phyloP scores from a whole-genome alignment of 2,113 vertebrate species.

The Rhea pennata region DNA sequence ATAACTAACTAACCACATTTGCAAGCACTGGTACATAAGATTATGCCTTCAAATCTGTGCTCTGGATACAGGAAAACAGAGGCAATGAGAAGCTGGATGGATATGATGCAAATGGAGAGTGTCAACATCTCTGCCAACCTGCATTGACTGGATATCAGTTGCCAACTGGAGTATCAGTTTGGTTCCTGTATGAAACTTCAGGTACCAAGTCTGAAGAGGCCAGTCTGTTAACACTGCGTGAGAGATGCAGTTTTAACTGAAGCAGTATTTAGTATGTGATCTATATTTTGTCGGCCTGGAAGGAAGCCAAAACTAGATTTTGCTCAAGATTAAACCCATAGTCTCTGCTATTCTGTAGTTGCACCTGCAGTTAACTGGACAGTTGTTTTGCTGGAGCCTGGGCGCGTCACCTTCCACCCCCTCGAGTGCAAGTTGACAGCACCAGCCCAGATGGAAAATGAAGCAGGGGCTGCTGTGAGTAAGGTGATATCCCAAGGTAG shows the following conservation, averaged over 20 bases:
- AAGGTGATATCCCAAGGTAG: not conserved
- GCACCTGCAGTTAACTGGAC: not conserved
- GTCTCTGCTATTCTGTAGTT: not conserved
- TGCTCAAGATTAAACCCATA: not conserved
- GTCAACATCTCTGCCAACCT: not conserved
- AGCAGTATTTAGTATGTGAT: not conserved
- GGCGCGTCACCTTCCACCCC: not conserved
- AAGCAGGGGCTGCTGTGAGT: not conserved
- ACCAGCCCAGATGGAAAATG: not conserved
- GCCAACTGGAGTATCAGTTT: not conserved
- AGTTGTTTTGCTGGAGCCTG: not conserved
- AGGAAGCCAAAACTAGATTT: not conserved
- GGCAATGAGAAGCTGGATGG: not conserved
- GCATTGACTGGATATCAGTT: not conserved
- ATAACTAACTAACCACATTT: not conserved
- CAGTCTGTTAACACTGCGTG: not conserved
- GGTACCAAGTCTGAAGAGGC: not conserved
- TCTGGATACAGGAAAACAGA: not conserved
- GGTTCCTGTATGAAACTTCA: not conserved
- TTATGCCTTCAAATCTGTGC: not conserved
- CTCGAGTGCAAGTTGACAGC: not conserved
- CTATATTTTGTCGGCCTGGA: not conserved
- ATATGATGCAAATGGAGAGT: not conserved
- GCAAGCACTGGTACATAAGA: not conserved
- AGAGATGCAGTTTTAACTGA: not conserved